Conservation (phyloP, 1,140 invertebrate species). For the Oncopodura yosiiana region DNA sequence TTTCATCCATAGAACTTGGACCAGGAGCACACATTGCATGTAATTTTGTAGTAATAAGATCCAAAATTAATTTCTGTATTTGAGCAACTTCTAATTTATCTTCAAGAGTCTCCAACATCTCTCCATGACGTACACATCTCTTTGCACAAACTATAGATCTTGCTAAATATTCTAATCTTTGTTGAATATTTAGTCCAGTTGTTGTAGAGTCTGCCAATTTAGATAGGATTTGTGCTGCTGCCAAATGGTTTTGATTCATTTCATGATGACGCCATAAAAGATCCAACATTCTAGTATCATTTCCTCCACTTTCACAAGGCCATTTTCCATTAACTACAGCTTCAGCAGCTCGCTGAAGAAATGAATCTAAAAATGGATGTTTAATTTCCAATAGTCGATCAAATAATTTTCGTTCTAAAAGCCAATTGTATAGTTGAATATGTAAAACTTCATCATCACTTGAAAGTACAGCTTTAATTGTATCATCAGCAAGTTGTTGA, state of each 20-base stretch:
- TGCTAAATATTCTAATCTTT: constrained; percentile 81
- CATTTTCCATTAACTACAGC: constrained; percentile 32
- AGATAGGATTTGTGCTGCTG: constrained; percentile 83
- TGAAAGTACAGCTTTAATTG: constrained; percentile 42
- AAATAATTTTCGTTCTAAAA: constrained; percentile 64
- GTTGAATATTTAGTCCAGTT: constrained; percentile 44
- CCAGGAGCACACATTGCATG: constrained; percentile 36
- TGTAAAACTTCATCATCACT: constrained; percentile 78
- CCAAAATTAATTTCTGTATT: constrained; percentile 55
- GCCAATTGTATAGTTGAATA: constrained; percentile 85
- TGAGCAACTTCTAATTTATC: constrained; percentile 82
- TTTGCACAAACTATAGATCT: constrained; percentile 91
- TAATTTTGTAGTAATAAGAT: constrained; percentile 14
- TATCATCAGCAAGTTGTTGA: constrained; percentile 34
- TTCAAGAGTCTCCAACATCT: constrained; percentile 82
- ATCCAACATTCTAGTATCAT: constrained; percentile 56
- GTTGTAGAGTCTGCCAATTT: constrained; percentile 71
- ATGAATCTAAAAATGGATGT: constrained; percentile 38
- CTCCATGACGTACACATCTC: constrained; percentile 62
- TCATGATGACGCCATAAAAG: constrained; percentile 95
- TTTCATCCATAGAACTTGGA: constrained; percentile 40
- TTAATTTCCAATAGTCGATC: constrained; percentile 46
- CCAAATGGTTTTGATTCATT: constrained; percentile 76
- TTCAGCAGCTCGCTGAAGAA: constrained; percentile 36
- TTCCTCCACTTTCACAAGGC: constrained; percentile 16